These are phyloP conservation scores for Rhinichthys klamathensis DNA, from an alignment of 2,113 vertebrate genomes.

Conservation along the genomic window DNA sequence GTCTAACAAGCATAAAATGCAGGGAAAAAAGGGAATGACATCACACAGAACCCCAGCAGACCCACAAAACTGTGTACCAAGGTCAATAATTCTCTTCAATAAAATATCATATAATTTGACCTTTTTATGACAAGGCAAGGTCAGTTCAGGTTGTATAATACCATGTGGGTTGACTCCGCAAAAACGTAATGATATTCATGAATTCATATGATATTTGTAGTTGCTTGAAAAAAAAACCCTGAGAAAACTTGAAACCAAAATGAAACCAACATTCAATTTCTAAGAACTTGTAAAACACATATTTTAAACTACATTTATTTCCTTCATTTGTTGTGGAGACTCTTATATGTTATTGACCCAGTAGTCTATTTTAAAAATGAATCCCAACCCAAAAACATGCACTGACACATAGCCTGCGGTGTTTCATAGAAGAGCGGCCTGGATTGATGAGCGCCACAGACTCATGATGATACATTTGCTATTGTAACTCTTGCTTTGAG, in stretches of 20 bases:
- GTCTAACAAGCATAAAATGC: neutral
- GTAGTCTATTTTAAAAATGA: neutral
- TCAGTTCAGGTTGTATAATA: neutral
- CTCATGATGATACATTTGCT: neutral
- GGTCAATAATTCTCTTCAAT: neutral
- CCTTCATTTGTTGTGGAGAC: neutral
- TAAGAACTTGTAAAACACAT: neutral
- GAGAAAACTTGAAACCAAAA: neutral
- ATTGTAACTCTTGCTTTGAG: slow-evolving; percentile 21
- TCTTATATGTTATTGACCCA: neutral
- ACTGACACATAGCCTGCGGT: neutral
- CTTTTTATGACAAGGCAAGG: neutral
- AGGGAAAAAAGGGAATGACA: neutral
- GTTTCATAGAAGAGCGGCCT: neutral
- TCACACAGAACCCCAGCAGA: neutral
- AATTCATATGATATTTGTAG: neutral
- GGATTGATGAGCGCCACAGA: neutral
- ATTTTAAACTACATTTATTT: neutral
- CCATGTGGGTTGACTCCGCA: neutral
- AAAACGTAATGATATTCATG: neutral
- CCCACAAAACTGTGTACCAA: neutral
- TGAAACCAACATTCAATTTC: neutral
- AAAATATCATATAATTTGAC: neutral
- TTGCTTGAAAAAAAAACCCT: neutral
- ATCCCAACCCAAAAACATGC: neutral